A percentile compares a stretch with the other conserved stretches of the same genome.
phyloP scores from a whole-genome alignment of 2,797 vertebrate species.

The Cirrhinus molitorella region DNA sequence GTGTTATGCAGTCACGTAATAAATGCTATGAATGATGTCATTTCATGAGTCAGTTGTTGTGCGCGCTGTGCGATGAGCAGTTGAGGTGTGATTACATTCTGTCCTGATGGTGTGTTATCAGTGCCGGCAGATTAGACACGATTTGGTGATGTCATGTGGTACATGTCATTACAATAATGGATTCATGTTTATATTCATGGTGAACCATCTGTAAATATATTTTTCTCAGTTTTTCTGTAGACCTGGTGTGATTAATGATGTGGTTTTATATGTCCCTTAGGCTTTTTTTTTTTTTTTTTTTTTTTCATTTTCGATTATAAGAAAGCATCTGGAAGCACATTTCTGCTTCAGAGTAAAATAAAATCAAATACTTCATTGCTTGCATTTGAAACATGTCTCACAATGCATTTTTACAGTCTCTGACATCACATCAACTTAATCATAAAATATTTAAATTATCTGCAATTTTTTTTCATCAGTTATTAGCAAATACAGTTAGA shows the following conservation, averaged over 20 bases:
- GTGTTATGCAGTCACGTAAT: neutral
- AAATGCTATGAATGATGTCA: conserved; percentile 47
- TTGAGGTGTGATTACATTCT: conserved; percentile 39
- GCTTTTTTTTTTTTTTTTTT: neutral
- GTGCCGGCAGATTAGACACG: conserved; percentile 29
- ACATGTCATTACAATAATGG: conserved; percentile 49
- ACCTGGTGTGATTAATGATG: neutral
- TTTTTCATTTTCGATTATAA: neutral
- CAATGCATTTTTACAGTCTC: neutral
- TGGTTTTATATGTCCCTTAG: neutral
- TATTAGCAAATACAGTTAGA: neutral
- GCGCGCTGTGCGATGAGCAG: neutral
- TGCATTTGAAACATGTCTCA: neutral
- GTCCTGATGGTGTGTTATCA: conserved; percentile 38
- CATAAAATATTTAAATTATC: neutral
- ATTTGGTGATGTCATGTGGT: conserved; percentile 37
- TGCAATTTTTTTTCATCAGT: neutral
- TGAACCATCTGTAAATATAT: conserved; percentile 33
- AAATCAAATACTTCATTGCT: neutral
- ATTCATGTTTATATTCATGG: conserved; percentile 26
- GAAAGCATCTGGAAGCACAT: neutral
- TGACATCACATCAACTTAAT: too few relatives aligned
- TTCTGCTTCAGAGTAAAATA: neutral
- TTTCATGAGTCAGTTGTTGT: conserved; percentile 33
- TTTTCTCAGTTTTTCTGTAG: neutral